These are phyloP conservation scores for Silurus glanis DNA, from an alignment of 2,113 vertebrate species.

Conservation along the genomic window DNA sequence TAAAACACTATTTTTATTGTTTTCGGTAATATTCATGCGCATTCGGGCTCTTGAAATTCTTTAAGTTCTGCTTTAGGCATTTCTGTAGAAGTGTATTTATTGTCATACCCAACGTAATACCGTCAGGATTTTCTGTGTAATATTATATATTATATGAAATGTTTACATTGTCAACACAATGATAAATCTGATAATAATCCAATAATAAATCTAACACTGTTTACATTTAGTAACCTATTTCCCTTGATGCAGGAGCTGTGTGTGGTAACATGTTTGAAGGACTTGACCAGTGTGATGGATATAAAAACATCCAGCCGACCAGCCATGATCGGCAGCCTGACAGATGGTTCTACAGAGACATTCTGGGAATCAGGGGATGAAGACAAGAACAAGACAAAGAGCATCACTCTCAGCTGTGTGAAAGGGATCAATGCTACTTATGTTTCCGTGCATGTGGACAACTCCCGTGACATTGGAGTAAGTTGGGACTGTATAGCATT, in stretches of 20 bases:
- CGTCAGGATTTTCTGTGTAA: neutral
- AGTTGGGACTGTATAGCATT: constrained; percentile 53
- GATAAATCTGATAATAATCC: neutral
- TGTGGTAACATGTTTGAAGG: constrained; percentile 92
- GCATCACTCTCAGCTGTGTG: constrained; percentile 93
- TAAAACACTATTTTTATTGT: neutral
- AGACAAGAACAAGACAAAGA: constrained; percentile 99
- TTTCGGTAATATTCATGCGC: neutral
- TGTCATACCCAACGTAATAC: too few species aligned
- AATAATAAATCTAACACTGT: neutral
- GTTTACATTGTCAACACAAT: neutral
- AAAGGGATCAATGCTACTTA: constrained; percentile 94
- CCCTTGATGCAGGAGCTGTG: constrained; percentile 81
- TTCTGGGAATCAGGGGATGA: constrained; percentile 99
- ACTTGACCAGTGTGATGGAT: constrained; percentile 93
- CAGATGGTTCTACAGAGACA: constrained; percentile 96
- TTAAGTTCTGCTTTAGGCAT: neutral
- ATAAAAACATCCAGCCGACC: constrained; percentile 98
- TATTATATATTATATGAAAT: neutral
- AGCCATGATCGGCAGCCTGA: constrained; percentile 98
- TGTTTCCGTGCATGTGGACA: constrained; percentile 94
- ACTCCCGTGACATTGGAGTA: constrained; percentile 97
- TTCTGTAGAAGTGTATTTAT: neutral
- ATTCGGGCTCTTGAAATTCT: neutral
- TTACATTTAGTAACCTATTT: constrained; percentile 2